A percentile compares a stretch with the other conserved stretches of the same genome.
Evolutionary conservation across 2,797 vertebrate species (phyloP).

Genomic region (Lacerta agilis): DNA sequence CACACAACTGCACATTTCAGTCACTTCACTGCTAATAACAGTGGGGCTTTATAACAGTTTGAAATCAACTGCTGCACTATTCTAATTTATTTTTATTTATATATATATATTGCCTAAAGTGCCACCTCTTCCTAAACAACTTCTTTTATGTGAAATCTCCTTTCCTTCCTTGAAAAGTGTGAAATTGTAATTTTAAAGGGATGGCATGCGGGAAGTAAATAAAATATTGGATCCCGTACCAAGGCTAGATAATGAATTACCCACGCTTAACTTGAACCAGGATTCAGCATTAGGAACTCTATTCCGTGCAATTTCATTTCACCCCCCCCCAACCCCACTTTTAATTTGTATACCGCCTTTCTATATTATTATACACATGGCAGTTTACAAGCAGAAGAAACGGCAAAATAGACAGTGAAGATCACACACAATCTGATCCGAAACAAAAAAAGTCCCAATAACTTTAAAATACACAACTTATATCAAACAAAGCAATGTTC

Average conservation of each 20-base stretch:
- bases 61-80: slow-evolving; percentile 1
- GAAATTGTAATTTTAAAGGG: slow-evolving; percentile 18
- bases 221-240: background rate
- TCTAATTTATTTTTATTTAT: background rate
- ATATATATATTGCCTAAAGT: background rate
- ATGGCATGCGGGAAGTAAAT: background rate
- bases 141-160: background rate
- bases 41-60: background rate
- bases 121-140: background rate
- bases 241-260: background rate
- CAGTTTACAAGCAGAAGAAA: no score
- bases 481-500: no score
- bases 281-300: background rate
- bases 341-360: background rate
- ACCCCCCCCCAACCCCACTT: no score
- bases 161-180: background rate
- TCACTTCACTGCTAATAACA: slow-evolving; percentile 15
- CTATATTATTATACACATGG: no score
- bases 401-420: no score
- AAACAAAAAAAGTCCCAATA: no score
- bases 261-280: background rate
- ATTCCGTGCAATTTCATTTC: background rate
- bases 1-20: slow-evolving; percentile 14
- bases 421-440: no score
- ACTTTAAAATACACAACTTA: no score